A percentile compares a stretch with the other conserved stretches of the same genome.
Conservation (phyloP, 2,888 invertebrate genomes). For the Spodoptera picta region DNA sequence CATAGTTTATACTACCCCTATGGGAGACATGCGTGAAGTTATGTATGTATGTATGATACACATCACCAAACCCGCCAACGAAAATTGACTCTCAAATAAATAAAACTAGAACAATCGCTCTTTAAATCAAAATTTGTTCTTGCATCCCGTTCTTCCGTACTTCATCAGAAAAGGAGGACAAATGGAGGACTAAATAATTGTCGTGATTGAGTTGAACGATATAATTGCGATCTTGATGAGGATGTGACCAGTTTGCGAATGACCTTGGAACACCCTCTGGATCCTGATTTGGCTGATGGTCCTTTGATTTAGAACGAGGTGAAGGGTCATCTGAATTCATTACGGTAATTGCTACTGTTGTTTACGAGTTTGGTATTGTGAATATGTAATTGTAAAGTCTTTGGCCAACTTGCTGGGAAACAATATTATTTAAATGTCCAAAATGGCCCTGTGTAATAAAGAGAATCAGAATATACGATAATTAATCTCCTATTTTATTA, state of each 20-base stretch:
- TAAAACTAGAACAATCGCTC: constrained; percentile 19
- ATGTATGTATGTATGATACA: too few species aligned
- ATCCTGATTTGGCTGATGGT: neutral
- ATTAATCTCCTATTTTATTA: too few species aligned
- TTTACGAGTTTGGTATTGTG: too few species aligned
- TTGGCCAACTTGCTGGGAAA: too few species aligned
- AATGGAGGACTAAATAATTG: constrained; percentile 53
- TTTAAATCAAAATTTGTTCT: constrained; percentile 10
- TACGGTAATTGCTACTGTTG: too few species aligned
- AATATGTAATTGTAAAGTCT: too few species aligned
- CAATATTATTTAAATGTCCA: too few species aligned
- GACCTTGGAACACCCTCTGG: constrained; percentile 35
- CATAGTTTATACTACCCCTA: too few species aligned
- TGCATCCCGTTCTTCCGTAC: neutral
- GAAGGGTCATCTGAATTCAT: too few species aligned
- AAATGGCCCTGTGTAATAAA: too few species aligned
- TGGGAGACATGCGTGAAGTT: too few species aligned
- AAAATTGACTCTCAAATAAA: constrained; percentile 12
- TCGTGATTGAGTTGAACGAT: constrained; percentile 53
- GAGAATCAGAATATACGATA: too few species aligned
- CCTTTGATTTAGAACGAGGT: neutral
- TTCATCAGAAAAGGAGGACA: constrained; percentile 1
- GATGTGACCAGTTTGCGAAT: constrained; percentile 55
- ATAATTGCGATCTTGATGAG: constrained; percentile 65
- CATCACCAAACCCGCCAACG: neutral